A percentile compares a stretch with the other conserved stretches of the same genome.
phyloP scores from a whole-genome alignment of 2,797 vertebrate genomes.

The Coluber constrictor region DNA sequence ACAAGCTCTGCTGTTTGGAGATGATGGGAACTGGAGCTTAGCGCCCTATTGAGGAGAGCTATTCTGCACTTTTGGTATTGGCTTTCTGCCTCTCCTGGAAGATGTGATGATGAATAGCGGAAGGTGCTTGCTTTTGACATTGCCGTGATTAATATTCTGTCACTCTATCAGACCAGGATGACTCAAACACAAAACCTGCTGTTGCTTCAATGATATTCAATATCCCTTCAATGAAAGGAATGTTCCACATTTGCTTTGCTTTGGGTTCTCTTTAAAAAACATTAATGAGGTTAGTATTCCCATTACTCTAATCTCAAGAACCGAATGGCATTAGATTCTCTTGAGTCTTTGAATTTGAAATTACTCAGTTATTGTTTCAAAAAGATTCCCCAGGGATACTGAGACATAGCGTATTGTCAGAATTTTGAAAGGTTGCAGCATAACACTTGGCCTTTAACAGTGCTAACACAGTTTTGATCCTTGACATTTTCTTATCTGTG shows the following conservation, averaged over 20 bases:
- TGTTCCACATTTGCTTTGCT: neutral
- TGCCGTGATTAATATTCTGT: neutral
- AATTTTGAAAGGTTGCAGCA: neutral
- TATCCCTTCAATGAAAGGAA: neutral
- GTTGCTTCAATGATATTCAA: neutral
- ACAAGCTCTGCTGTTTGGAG: neutral
- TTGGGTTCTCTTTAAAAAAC: neutral
- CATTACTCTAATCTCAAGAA: neutral
- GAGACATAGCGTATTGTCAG: neutral
- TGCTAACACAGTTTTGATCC: neutral
- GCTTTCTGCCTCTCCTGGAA: neutral
- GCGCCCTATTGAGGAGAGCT: neutral
- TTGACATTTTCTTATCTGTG: neutral
- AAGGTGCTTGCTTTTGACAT: neutral
- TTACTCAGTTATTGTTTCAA: neutral
- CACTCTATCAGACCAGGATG: neutral
- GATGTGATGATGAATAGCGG: neutral
- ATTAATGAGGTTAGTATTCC: conserved; percentile 14
- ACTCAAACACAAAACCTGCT: conserved; percentile 2
- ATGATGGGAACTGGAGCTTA: neutral
- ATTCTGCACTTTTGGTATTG: neutral
- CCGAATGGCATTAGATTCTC: neutral
- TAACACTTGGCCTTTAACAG: neutral
- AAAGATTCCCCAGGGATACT: neutral
- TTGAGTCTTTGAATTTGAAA: neutral